Conservation (phyloP, 2,888 invertebrate species). For the Sycophila texana region DNA sequence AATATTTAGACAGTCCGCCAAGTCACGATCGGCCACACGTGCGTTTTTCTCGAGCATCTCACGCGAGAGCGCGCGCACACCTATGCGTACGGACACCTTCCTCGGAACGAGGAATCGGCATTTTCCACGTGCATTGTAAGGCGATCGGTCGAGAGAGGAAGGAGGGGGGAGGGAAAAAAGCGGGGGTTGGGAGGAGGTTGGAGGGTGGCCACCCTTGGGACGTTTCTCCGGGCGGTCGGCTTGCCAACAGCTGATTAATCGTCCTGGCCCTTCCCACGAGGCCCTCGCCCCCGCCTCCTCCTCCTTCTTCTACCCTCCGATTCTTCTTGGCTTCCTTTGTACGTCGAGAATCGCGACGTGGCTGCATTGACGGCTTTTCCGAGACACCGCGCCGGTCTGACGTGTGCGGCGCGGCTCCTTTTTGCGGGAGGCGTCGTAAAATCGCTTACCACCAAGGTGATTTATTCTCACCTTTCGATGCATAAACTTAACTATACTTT, state of each 20-base stretch:
- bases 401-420: neutral
- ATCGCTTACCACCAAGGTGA: neutral
- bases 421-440: neutral
- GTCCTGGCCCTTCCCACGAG: constrained; percentile 68
- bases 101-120: constrained; percentile 54
- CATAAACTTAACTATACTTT: no score
- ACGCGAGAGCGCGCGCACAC: neutral
- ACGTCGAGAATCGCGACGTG: constrained; percentile 33
- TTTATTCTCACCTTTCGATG: no score
- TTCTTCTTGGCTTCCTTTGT: neutral
- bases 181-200: constrained; percentile 68
- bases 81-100: neutral
- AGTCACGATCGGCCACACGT: constrained; percentile 67
- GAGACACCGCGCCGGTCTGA: neutral
- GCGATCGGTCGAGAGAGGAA: constrained; percentile 29
- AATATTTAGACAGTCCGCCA: constrained; percentile 72
- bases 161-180: constrained; percentile 55
- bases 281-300: constrained; percentile 53
- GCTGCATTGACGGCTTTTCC: constrained; percentile 40
- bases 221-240: constrained; percentile 63
- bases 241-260: constrained; percentile 76
- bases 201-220: constrained; percentile 65
- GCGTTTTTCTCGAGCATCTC: constrained; percentile 32
- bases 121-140: constrained; percentile 58
- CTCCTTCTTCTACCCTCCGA: constrained; percentile 9